Evolutionary conservation across 2,888 invertebrate genomes (phyloP), one percentile per base, ranked within the genome.

Genomic region (Hirtodrosophila histrioides): DNA sequence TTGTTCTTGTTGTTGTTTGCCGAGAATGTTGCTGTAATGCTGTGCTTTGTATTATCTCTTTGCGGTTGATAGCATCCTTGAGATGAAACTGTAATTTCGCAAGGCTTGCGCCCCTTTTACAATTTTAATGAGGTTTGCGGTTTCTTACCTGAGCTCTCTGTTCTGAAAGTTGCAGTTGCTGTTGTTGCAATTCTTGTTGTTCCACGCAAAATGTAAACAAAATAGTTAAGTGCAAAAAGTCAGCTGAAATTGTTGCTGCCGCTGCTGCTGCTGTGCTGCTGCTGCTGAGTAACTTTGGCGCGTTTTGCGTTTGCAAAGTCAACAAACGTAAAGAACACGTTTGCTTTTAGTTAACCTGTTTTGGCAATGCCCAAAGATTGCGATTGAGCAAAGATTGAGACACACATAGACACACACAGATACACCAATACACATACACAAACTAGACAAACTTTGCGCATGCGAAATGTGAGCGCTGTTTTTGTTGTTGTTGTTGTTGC

Each of bases 351-450:
- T 80, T 84, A 82, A 82, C 82, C 85, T 65, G 82, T 82, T 82
- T 81, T 71, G 75, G 86, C 75, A 86, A 70, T 86, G 81, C 84
- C 87, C 78, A 83, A 81, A 86, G 78, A 82, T 68, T 81, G 85
- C 78, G 82, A 86, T 83, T 83, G 87, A 83, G 82, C 78, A 86
- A 86, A 86, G 82, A 86, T 86, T 86, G 87, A 86, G 72, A 60
- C 75, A 76, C 31, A 46, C 56, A 56, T 17, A 48, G 39, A 68
- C n/a, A 56, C 35, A 49, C 41, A 29, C 43, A 43, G 54, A 27
- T 35, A 54, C 64, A 77, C 64, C 27, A 45, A 64, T 43, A 80
- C 60, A 64, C 43, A 17, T 11, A 33, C 37, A 66, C 31, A 62
- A 55, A 78, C 69, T 73, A 78, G 78, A 67, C 73, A 69, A 77